Conservation (phyloP, 2,888 invertebrate species). For the Cheilosia pagana region DNA sequence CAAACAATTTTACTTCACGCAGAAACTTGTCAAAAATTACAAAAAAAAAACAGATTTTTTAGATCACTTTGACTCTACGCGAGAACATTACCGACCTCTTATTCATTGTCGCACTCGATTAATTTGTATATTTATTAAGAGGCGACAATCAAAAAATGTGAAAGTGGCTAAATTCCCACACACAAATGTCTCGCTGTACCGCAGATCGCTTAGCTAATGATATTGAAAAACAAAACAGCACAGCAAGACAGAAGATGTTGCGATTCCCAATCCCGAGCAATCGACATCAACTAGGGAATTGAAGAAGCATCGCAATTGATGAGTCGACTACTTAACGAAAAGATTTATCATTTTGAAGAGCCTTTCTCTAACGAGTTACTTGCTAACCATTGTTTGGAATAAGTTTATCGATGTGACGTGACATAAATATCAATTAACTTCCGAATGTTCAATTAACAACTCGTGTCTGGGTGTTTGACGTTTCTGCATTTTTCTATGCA, state of each 20-base stretch:
- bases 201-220: not conserved
- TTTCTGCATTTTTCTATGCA: slow-evolving; percentile 18
- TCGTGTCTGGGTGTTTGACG: slow-evolving; percentile 36
- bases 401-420: slow-evolving; percentile 53
- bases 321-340: slow-evolving; percentile 8
- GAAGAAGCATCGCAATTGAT: slow-evolving; percentile 18
- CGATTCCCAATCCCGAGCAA: not conserved
- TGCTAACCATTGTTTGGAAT: slow-evolving; percentile 53
- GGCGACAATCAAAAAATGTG: slow-evolving; percentile 9
- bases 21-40: too few relatives aligned
- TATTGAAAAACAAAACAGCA: not conserved
- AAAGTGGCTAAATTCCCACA: slow-evolving; percentile 17
- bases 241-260: not conserved
- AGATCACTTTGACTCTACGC: too few relatives aligned
- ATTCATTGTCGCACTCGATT: not conserved
- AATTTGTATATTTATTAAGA: not conserved
- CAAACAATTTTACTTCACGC: too few relatives aligned
- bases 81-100: too few relatives aligned
- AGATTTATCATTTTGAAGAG: slow-evolving; percentile 48
- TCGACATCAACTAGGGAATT: slow-evolving; percentile 11
- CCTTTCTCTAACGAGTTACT: slow-evolving; percentile 54
- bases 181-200: slow-evolving; percentile 4
- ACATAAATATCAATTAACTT: slow-evolving; percentile 66
- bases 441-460: slow-evolving; percentile 51
- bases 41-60: too few relatives aligned